Percentiles rank a stretch among this genome's conserved stretches.
Conservation (phyloP, 2,113 vertebrate species). For the Montifringilla adamsi region DNA sequence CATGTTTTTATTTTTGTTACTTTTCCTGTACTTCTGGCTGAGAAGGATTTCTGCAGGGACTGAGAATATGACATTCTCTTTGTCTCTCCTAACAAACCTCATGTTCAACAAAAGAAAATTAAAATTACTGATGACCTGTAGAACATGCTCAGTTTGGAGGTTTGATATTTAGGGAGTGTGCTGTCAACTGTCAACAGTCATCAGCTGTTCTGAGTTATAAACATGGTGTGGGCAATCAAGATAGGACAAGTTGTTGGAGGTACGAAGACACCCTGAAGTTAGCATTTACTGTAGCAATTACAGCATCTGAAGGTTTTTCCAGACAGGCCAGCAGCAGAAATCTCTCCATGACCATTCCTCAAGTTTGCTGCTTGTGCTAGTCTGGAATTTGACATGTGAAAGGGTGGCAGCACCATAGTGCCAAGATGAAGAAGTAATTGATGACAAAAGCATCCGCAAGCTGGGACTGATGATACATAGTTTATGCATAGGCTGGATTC, state of each 20-base stretch:
- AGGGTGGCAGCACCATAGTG: background rate
- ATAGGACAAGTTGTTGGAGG: background rate
- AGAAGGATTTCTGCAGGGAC: background rate
- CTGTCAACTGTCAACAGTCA: background rate
- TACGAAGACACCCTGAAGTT: background rate
- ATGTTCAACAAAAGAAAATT: background rate
- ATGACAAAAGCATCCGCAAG: background rate
- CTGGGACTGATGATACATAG: background rate
- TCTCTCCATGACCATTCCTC: background rate
- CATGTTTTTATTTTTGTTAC: background rate
- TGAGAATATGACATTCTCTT: background rate
- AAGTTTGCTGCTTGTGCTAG: background rate
- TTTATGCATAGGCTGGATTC: background rate
- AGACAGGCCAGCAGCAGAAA: background rate
- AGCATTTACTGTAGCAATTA: background rate
- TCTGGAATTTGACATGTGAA: background rate
- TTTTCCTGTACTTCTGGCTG: background rate
- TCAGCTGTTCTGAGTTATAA: background rate
- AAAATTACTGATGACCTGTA: background rate
- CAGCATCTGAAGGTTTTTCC: background rate
- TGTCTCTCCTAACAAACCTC: background rate
- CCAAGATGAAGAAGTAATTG: background rate
- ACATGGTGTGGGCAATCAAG: background rate
- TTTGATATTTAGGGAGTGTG: background rate
- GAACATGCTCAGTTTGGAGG: background rate